These are phyloP conservation scores for Heteronetta atricapilla DNA, from an alignment of 2,113 vertebrate species.

Conservation along the genomic window DNA sequence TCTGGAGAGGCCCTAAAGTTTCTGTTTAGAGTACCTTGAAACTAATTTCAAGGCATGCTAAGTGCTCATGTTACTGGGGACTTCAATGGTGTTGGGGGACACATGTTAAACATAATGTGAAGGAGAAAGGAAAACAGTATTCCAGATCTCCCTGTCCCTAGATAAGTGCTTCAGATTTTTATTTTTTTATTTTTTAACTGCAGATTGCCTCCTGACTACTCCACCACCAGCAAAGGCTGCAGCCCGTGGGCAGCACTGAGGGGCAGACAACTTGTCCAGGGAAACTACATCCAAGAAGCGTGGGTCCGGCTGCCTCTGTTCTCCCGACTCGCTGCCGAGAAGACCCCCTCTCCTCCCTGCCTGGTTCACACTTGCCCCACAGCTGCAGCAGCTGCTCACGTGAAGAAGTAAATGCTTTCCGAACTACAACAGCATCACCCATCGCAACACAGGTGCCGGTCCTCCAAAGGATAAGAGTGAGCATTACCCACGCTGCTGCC, in stretches of 20 bases:
- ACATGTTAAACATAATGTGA: background rate
- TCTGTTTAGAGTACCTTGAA: background rate
- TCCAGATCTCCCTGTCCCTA: background rate
- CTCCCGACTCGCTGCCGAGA: background rate
- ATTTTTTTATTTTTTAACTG: background rate
- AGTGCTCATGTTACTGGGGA: background rate
- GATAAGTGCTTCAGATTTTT: background rate
- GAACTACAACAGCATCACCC: background rate
- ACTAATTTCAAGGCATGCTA: background rate
- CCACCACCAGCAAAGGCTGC: background rate
- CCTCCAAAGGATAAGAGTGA: background rate
- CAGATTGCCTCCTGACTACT: background rate
- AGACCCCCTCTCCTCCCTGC: rapidly evolving
- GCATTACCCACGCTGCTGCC: background rate
- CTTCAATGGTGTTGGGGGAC: background rate
- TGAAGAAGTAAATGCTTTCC: background rate
- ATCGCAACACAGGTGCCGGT: background rate
- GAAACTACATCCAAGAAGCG: background rate
- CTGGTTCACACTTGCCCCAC: background rate
- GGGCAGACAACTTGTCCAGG: background rate
- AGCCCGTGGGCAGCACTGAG: background rate
- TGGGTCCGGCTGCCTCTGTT: background rate
- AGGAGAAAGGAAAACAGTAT: background rate
- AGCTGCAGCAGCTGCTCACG: background rate
- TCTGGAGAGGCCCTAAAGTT: background rate